phyloP scores from a whole-genome alignment of 1,140 invertebrate genomes.

The Bicyclus anynana region DNA sequence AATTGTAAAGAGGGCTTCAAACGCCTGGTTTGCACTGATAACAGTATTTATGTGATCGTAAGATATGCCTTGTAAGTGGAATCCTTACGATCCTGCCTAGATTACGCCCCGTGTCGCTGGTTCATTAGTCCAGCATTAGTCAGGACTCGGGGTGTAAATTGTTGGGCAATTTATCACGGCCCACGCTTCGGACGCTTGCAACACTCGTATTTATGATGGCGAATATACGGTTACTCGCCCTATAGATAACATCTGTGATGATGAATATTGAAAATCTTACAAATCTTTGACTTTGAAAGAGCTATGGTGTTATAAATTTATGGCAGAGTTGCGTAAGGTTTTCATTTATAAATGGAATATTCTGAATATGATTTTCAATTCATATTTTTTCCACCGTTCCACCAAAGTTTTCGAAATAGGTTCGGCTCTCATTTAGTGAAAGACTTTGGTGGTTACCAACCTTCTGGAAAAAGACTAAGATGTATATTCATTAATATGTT shows the following conservation, averaged over 20 bases:
- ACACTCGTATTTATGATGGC: slow-evolving; percentile 21
- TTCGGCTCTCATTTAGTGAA: too few relatives aligned
- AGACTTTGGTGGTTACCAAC: too few relatives aligned
- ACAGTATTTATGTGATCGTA: slow-evolving; percentile 18
- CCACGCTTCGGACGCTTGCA: slow-evolving; percentile 41
- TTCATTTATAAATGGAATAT: too few relatives aligned
- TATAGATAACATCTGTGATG: neutral
- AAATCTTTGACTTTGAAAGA: neutral
- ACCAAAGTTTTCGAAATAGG: too few relatives aligned
- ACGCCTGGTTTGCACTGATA: neutral
- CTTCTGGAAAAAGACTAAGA: too few relatives aligned
- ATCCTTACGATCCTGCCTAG: slow-evolving; percentile 1
- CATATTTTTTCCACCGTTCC: too few relatives aligned
- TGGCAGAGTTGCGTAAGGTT: too few relatives aligned
- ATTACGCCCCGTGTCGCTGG: slow-evolving; percentile 35
- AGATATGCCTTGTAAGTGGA: slow-evolving; percentile 5
- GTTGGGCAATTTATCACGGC: slow-evolving; percentile 43
- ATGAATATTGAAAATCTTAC: neutral
- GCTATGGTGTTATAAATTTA: neutral
- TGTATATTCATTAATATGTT: too few relatives aligned
- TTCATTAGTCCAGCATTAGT: slow-evolving; percentile 57
- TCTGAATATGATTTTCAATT: too few relatives aligned
- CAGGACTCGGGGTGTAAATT: slow-evolving; percentile 51
- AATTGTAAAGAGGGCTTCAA: too few relatives aligned
- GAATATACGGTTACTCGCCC: slow-evolving; percentile 1